Percentiles rank a stretch among this genome's conserved stretches.
These are phyloP conservation scores for Tortrix viridana DNA, from an alignment of 2,888 invertebrate species.

Conservation along the genomic window DNA sequence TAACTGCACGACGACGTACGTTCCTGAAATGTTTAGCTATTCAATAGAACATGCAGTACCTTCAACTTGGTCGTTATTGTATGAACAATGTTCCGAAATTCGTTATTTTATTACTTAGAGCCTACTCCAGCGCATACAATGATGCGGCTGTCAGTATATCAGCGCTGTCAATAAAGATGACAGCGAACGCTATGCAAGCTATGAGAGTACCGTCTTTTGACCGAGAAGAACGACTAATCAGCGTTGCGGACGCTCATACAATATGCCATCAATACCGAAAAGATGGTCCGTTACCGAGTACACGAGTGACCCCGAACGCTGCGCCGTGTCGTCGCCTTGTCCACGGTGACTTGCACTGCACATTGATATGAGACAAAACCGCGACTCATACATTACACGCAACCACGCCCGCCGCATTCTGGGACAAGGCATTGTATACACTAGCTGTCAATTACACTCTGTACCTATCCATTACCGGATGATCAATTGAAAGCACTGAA, in stretches of 20 bases:
- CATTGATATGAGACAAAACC: conserved; percentile 60
- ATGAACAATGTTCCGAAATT: conserved; percentile 1
- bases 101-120: neutral
- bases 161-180: conserved; percentile 12
- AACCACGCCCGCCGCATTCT: conserved; percentile 64
- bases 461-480: conserved; percentile 62
- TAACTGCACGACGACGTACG: conserved; percentile 1
- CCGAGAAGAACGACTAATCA: conserved; percentile 59
- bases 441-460: conserved; percentile 62
- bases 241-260: conserved; percentile 63
- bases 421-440: conserved; percentile 62
- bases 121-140: neutral
- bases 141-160: conserved; percentile 5
- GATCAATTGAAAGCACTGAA: conserved; percentile 64
- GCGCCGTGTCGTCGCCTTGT: conserved; percentile 51
- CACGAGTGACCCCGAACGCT: conserved; percentile 62
- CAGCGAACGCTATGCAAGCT: conserved; percentile 36
- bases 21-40: neutral
- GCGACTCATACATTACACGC: conserved; percentile 60
- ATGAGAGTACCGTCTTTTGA: conserved; percentile 48
- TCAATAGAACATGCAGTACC: conserved; percentile 13
- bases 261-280: conserved; percentile 64
- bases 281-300: conserved; percentile 70
- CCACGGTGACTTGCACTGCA: conserved; percentile 68
- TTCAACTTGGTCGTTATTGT: neutral